These are phyloP conservation scores for Tribolium castaneum DNA, from an alignment of 1,140 invertebrate genomes.

Conservation along the genomic window DNA sequence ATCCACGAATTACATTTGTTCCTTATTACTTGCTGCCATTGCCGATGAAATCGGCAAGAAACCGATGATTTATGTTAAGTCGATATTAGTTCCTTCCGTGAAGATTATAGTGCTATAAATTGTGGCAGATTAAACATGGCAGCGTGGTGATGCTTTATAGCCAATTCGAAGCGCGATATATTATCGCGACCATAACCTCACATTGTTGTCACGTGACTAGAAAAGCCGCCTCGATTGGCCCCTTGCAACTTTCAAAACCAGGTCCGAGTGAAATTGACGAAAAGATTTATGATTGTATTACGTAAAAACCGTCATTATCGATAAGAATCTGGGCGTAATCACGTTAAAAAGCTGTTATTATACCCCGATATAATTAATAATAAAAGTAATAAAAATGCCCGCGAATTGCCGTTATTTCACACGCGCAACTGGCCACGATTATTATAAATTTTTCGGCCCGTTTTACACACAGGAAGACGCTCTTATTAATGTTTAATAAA, in stretches of 20 bases:
- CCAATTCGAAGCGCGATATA: not conserved
- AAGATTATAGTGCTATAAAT: constrained; percentile 28
- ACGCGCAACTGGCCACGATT: constrained; percentile 31
- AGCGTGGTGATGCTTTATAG: constrained; percentile 16
- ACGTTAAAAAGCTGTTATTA: constrained; percentile 48
- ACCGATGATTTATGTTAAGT: constrained; percentile 23
- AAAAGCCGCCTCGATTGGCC: not conserved
- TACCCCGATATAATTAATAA: constrained; percentile 44
- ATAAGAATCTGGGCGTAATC: constrained; percentile 45
- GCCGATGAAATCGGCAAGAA: constrained; percentile 32
- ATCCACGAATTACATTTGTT: constrained; percentile 29
- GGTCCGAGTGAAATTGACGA: constrained; percentile 40
- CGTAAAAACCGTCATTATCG: constrained; percentile 48
- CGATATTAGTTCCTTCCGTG: constrained; percentile 31
- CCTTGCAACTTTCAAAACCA: not conserved
- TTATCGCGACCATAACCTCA: not conserved
- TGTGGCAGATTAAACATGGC: constrained; percentile 12
- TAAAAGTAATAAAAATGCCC: constrained; percentile 39
- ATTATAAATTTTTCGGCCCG: constrained; percentile 12
- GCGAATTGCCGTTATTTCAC: constrained; percentile 39
- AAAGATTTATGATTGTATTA: constrained; percentile 45
- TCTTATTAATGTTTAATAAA: not conserved
- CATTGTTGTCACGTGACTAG: not conserved
- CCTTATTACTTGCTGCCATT: constrained; percentile 28
- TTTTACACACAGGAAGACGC: not conserved